Conservation (phyloP, 2,113 vertebrate genomes). For the Pholis gunnellus region DNA sequence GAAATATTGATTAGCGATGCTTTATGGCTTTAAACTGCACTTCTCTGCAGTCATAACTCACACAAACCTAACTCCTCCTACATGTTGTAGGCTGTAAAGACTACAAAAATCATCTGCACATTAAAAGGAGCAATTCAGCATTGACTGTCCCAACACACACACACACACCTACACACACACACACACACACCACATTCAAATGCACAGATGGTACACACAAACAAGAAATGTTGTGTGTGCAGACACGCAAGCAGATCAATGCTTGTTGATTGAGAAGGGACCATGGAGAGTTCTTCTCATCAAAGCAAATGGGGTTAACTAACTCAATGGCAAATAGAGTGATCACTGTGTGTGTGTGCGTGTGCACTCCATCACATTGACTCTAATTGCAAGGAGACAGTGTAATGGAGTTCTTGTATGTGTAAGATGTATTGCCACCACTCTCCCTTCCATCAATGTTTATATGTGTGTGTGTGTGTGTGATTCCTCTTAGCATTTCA, state of each 20-base stretch:
- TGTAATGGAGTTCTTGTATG: constrained; percentile 44
- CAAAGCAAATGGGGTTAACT: constrained; percentile 45
- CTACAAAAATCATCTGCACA: not conserved
- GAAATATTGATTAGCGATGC: not conserved
- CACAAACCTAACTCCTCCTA: not conserved
- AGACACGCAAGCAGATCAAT: constrained; percentile 37
- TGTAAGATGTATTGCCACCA: constrained; percentile 38
- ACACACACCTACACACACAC: constrained; percentile 3
- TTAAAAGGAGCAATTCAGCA: not conserved
- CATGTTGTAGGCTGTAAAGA: not conserved
- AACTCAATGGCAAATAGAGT: constrained; percentile 30
- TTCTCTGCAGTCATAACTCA: not conserved
- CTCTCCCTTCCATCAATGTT: constrained; percentile 21
- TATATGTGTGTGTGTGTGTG: not conserved
- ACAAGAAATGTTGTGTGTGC: not conserved
- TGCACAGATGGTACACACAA: not conserved
- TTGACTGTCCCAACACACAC: not conserved
- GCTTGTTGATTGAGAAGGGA: constrained; percentile 37
- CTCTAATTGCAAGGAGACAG: constrained; percentile 47
- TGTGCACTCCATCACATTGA: constrained; percentile 33
- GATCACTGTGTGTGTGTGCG: constrained; percentile 3
- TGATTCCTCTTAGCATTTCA: constrained; percentile 22
- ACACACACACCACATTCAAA: not conserved
- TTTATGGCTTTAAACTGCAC: not conserved
- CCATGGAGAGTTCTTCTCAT: constrained; percentile 37